Evolutionary conservation across 35 echinoderm and acorn worm species (phyloP), one percentile per base, ranked within the genome.

Genomic region (Ophiothrix spiculata): DNA sequence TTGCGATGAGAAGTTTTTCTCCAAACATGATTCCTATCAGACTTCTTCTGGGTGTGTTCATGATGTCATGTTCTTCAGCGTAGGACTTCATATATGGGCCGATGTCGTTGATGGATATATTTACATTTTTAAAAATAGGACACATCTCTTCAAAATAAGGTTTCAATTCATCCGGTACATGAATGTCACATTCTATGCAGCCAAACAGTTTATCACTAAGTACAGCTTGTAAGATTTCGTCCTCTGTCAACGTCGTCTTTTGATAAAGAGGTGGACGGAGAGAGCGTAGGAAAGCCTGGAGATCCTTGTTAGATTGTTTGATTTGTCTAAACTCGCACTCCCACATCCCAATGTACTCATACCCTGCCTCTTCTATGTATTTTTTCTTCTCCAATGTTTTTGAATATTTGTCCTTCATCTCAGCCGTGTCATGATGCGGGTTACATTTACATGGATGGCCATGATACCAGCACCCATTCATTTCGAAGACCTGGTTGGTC

Each of bases 1-100:
- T 39, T 35, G 29, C 8, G 31, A 78, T 13, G 14, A 78, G 29
- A 17, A 78, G 14, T 33, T 37, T 79, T 37, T 90, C 25, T 31
- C 88, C 88, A 84, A 85, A 56, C 80, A 84, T 90, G 42, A 80
- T 84, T n/a, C 81, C 81, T 11, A 90, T 78, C n/a, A 90, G 74
- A 79, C 81, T 85, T 37, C 81, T 40, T 56, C 88, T 56, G 11
- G 88, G 80, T 35, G 31, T 75, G 17, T 37, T 40, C 63, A 90
- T 2, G 16, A 90, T 77, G 29, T 82, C 46, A n/a, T 33, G 23
- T 10, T 88, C 76, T 41, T 38, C 56, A 1, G 83, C 83, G 40
- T 31, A 85, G 1, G 13, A 16, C 38, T 0, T 0, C 83, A 85
- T 85, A 23, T 35, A 23, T 4, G 25, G 13, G 13, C 83, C 73